Evolutionary conservation across 2,113 vertebrate genomes (phyloP).

Genomic region (Urocynchramus pylzowi): DNA sequence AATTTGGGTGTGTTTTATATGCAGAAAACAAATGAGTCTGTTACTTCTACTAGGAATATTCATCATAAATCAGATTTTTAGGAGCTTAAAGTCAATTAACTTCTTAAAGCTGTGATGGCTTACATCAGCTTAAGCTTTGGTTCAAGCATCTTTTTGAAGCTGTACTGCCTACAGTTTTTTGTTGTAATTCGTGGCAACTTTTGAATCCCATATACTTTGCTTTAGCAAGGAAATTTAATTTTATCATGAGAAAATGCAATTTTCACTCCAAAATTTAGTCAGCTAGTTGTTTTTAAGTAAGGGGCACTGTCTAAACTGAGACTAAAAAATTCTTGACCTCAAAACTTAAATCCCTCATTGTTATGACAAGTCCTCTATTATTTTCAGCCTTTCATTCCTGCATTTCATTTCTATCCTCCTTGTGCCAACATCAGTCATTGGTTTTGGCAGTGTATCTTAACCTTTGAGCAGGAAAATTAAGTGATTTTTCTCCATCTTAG

Average conservation of each 20-base stretch:
- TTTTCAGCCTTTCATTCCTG: not conserved
- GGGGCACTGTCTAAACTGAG: not conserved
- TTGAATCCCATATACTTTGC: not conserved
- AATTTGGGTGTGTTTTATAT: not conserved
- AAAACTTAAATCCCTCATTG: not conserved
- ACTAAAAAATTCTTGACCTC: not conserved
- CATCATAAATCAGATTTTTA: not conserved
- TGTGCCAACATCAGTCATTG: not conserved
- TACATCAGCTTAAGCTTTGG: not conserved
- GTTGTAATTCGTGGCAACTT: not conserved
- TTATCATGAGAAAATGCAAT: not conserved
- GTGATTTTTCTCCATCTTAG: not conserved
- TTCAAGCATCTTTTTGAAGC: not conserved
- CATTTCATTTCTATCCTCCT: not conserved
- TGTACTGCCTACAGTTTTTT: not conserved
- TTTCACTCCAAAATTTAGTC: not conserved
- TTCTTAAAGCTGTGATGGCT: not conserved
- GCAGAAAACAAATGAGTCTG: not conserved
- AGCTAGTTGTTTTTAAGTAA: not conserved
- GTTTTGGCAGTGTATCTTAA: not conserved
- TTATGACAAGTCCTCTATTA: not conserved
- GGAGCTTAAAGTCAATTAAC: constrained; percentile 1
- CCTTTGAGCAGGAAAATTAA: not conserved
- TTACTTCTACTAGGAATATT: not conserved
- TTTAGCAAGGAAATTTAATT: not conserved